These are phyloP conservation scores for Amblyjoppa fuscipennis DNA, from an alignment of 2,888 invertebrate genomes.

Conservation along the genomic window DNA sequence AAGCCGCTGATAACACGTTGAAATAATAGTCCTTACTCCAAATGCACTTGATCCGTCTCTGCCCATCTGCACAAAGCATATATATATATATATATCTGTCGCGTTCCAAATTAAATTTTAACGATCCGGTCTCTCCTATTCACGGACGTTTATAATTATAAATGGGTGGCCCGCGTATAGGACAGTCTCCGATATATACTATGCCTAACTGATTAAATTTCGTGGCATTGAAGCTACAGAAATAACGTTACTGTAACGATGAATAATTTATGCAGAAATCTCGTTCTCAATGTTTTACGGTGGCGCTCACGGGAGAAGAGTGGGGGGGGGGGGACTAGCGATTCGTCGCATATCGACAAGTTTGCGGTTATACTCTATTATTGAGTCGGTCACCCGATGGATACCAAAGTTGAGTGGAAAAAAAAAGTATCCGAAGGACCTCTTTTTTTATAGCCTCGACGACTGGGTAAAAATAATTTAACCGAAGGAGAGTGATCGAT, in stretches of 20 bases:
- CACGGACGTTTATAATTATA: constrained; percentile 44
- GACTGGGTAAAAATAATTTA: constrained; percentile 12
- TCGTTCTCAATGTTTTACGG: neutral
- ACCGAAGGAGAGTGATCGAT: neutral
- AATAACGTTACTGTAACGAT: neutral
- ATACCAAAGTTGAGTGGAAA: neutral
- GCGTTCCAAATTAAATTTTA: constrained; percentile 40
- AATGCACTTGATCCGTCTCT: constrained; percentile 49
- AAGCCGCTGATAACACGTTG: constrained; percentile 43
- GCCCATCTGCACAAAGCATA: constrained; percentile 1
- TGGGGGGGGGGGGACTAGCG: neutral
- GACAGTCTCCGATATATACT: neutral
- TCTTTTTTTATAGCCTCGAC: neutral
- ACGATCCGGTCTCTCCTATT: constrained; percentile 43
- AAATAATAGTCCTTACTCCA: constrained; percentile 14
- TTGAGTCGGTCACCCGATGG: neutral
- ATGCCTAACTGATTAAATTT: neutral
- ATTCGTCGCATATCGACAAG: constrained; percentile 6
- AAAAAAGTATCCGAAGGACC: constrained; percentile 3
- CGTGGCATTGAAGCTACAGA: constrained; percentile 11
- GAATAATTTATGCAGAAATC: constrained; percentile 10
- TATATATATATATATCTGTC: neutral
- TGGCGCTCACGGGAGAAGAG: neutral
- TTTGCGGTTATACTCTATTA: constrained; percentile 4
- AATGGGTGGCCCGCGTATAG: constrained; percentile 18